Conservation (phyloP, 2,113 vertebrate species). For the Nothoprocta pentlandii region DNA sequence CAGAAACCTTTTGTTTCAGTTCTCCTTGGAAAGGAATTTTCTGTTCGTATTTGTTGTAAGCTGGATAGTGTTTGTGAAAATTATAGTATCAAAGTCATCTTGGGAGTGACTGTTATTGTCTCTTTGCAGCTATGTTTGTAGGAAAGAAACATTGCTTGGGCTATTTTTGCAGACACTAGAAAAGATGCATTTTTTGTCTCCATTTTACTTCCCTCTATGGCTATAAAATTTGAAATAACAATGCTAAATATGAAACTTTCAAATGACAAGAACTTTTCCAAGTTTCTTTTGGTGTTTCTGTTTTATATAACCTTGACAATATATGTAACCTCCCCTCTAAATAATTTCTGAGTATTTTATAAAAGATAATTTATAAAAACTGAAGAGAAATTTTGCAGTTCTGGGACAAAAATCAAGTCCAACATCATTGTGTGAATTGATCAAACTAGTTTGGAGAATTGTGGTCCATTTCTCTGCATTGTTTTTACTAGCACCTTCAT, state of each 20-base stretch:
- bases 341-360: background rate
- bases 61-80: background rate
- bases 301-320: background rate
- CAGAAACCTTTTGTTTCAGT: background rate
- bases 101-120: background rate
- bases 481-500: background rate
- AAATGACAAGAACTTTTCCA: background rate
- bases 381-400: background rate
- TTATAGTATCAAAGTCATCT: background rate
- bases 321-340: background rate
- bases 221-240: background rate
- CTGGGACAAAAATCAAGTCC: background rate
- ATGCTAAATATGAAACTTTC: background rate
- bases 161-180: constrained; percentile 1
- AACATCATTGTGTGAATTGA: background rate
- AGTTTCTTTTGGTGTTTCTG: background rate
- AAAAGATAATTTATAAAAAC: background rate
- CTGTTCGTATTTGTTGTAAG: background rate
- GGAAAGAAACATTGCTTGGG: background rate
- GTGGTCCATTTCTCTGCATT: background rate
- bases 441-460: background rate
- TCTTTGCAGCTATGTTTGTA: background rate
- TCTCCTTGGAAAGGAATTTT: background rate
- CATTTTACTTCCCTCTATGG: background rate
- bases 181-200: background rate